These are phyloP conservation scores for Chondrilla cf. caribensis DNA, from an alignment of 37 sponge, comb jelly and placozoan genomes.

Conservation along the genomic window DNA sequence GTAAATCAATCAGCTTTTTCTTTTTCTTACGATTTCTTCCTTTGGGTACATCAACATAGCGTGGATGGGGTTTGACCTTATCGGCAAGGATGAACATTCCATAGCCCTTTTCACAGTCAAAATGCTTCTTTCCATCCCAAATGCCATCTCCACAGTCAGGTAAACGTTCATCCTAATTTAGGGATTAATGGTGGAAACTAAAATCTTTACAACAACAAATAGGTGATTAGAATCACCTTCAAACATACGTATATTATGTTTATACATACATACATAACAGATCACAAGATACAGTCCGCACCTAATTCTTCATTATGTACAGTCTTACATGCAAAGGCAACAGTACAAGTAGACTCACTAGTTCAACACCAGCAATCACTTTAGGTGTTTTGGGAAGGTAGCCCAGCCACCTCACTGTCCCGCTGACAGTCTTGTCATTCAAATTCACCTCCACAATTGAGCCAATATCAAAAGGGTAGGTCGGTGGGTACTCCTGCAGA, in stretches of 20 bases:
- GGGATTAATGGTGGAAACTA: no score
- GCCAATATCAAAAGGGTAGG: not conserved
- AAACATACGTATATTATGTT: not conserved
- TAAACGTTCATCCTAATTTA: conserved; percentile 1
- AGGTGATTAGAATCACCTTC: no score
- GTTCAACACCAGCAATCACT: conserved; percentile 66
- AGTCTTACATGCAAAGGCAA: no score
- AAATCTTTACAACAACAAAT: no score
- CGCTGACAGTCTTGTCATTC: conserved; percentile 15
- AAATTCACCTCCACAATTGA: conserved; percentile 2
- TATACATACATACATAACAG: not conserved
- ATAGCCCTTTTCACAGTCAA: conserved; percentile 14
- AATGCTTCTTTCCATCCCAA: not conserved
- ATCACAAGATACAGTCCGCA: no score
- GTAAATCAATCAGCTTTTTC: no score
- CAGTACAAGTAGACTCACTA: conserved; percentile 35
- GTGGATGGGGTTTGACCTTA: not conserved
- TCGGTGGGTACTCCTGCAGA: not conserved
- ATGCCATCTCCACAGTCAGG: conserved; percentile 11
- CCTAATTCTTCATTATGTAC: no score
- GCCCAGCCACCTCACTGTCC: conserved; percentile 70
- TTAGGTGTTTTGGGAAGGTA: conserved; percentile 27
- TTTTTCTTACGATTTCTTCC: conserved; percentile 2
- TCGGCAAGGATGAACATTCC: conserved; percentile 1
- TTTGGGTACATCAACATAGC: not conserved